Base-by-base conservation (phyloP, 2,888 invertebrate genomes). In the Trichacis sp. region DNA sequence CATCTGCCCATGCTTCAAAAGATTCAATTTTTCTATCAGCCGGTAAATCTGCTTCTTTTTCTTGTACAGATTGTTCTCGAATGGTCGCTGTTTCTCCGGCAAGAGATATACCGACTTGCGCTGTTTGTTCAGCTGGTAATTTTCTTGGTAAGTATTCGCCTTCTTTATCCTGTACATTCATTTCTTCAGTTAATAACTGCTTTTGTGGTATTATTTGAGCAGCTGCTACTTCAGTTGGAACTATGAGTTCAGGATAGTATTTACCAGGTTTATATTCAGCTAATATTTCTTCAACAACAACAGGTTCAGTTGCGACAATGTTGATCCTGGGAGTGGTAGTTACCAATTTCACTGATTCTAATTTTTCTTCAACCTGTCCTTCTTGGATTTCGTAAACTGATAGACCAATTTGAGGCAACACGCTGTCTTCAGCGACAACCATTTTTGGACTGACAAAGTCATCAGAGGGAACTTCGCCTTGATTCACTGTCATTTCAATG, bases 211-310 rank as follows among this genome's bases (percentile, higher is more conserved):
- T 85, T 0, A 93, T 83, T 58, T 88, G 87, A 80, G 89, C 87
- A 18, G 87, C 88, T 2, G 93, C 93, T 8, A 89, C 87, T 88
- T 93, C 93, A 1, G 93, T 93, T 0, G 93, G 91, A 1, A 93
- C 93, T 77, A 93, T 91, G 49, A 92, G 83, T 83, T 93, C 92
- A 1, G 93, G 93, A 78, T 92, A 89, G 78, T 92, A 92, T 85
- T 93, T 93, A 11, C 90, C 91, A 6, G 92, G 91, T 79, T 91
- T 92, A 60, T 90, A 89, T 85, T 91, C 90, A 1, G 90, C 85
- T 72, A 89, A 86, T 19, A 90, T 88, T 86, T 93, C 91, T 55
- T 89, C 90, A 3, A 93, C 86, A 73, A 89, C 85, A 56, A 92
- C 50, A 9, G 91, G 86, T 82, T 92, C 92, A 30, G 87, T 85